These are phyloP conservation scores for Poeciliopsis paucimaculata DNA, from an alignment of 2,797 vertebrate species.

Conservation along the genomic window DNA sequence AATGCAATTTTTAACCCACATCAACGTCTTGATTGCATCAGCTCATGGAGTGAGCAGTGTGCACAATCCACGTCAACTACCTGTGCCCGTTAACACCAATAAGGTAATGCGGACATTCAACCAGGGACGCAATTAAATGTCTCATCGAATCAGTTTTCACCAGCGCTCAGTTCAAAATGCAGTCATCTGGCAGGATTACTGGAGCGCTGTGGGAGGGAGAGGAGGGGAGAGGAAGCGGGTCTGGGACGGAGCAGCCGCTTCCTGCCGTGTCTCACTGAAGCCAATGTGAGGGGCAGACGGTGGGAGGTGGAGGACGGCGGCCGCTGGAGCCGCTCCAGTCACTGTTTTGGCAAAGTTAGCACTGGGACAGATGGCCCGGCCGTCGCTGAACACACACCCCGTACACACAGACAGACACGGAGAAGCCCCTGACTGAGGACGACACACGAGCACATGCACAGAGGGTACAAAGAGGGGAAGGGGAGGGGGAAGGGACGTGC, in stretches of 20 bases:
- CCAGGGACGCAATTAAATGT: slow-evolving; percentile 59
- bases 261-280: slow-evolving; percentile 42
- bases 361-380: slow-evolving; percentile 73
- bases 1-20: too few relatives aligned
- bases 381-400: slow-evolving; percentile 48
- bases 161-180: slow-evolving; percentile 18
- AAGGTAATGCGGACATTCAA: slow-evolving; percentile 20
- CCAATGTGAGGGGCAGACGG: slow-evolving; percentile 51
- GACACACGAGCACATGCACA: slow-evolving; percentile 25
- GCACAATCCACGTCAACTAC: background rate
- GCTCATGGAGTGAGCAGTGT: background rate
- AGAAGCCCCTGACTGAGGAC: slow-evolving; percentile 22
- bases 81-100: background rate
- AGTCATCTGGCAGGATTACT: slow-evolving; percentile 43
- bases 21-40: background rate
- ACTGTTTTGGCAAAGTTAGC: slow-evolving; percentile 65
- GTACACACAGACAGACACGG: slow-evolving; percentile 1
- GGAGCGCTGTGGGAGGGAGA: slow-evolving; percentile 31
- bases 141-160: slow-evolving; percentile 47
- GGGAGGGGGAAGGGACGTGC: slow-evolving; percentile 16
- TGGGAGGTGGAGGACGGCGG: slow-evolving; percentile 61
- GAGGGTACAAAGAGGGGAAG: background rate
- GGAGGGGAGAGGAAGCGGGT: slow-evolving; percentile 33
- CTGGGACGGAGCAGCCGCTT: slow-evolving; percentile 46
- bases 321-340: slow-evolving; percentile 60